Conservation (phyloP, 2,113 vertebrate species). For the Cochlearius cochlearius region DNA sequence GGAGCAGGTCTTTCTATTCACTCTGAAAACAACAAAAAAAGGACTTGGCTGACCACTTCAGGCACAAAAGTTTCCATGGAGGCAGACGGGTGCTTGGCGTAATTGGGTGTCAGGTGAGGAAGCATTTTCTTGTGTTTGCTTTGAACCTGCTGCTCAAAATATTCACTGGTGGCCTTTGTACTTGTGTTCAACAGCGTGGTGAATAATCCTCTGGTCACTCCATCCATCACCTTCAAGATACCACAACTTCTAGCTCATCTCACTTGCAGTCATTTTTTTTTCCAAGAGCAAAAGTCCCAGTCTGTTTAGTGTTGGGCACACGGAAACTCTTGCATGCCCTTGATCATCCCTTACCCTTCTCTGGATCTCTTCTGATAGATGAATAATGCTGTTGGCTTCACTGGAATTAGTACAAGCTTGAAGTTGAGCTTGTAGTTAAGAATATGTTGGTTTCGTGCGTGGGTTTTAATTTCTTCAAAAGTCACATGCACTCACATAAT, state of each 20-base stretch:
- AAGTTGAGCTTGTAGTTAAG: background rate
- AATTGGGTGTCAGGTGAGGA: background rate
- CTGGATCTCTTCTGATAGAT: background rate
- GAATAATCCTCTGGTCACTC: background rate
- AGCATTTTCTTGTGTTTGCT: background rate
- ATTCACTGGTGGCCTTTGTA: background rate
- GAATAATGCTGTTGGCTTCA: background rate
- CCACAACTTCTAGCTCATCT: background rate
- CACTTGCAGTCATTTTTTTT: background rate
- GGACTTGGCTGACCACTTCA: background rate
- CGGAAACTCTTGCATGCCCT: background rate
- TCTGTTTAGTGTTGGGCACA: background rate
- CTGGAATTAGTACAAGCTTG: background rate
- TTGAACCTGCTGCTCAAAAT: background rate
- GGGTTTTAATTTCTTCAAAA: background rate
- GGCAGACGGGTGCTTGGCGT: background rate
- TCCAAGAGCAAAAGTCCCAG: background rate
- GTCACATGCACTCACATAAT: accelerated
- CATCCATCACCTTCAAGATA: background rate
- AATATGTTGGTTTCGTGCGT: accelerated
- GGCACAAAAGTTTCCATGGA: background rate
- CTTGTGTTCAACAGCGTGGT: background rate
- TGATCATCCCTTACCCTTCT: background rate
- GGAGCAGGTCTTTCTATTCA: background rate
- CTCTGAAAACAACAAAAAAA: background rate